A percentile compares a stretch with the other conserved stretches of the same genome.
Conservation (phyloP, 2,888 invertebrate genomes). For the Laothoe populi region DNA sequence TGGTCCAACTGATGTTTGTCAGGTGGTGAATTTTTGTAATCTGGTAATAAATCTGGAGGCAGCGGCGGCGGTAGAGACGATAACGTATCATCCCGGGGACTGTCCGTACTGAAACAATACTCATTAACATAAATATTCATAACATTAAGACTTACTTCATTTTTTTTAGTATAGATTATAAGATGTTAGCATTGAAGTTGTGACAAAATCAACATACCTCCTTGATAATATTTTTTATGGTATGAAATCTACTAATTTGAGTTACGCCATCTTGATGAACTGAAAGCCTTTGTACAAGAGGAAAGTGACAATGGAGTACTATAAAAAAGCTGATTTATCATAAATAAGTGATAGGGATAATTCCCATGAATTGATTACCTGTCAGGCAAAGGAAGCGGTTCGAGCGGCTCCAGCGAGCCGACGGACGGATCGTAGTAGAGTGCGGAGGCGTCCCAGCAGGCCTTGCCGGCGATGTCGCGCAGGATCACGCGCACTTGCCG, state of each 20-base stretch:
- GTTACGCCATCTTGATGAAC: too few relatives aligned
- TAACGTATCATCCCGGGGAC: slow-evolving; percentile 76
- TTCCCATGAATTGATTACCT: slow-evolving; percentile 45
- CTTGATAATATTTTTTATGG: too few relatives aligned
- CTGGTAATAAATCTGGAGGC: slow-evolving; percentile 91
- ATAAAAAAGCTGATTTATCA: too few relatives aligned
- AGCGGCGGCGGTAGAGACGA: slow-evolving; percentile 85
- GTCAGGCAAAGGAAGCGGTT: slow-evolving; percentile 60
- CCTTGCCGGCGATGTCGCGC: slow-evolving; percentile 96
- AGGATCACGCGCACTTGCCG: slow-evolving; percentile 94
- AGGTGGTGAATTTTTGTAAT: slow-evolving; percentile 91
- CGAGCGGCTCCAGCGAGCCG: slow-evolving; percentile 55
- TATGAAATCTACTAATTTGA: too few relatives aligned
- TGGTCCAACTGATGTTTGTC: slow-evolving; percentile 97
- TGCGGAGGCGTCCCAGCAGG: slow-evolving; percentile 98
- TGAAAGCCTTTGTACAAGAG: too few relatives aligned
- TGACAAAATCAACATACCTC: too few relatives aligned
- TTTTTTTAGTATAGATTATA: too few relatives aligned
- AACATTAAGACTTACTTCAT: too few relatives aligned
- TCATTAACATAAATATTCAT: too few relatives aligned
- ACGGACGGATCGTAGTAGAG: slow-evolving; percentile 90
- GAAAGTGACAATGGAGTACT: too few relatives aligned
- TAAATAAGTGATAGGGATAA: neutral
- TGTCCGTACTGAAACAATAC: slow-evolving; percentile 55
- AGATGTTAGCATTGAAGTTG: too few relatives aligned